Evolutionary conservation across 1,140 invertebrate species (phyloP), one percentile per base, ranked within the genome.

Genomic region (Anastrepha obliqua): DNA sequence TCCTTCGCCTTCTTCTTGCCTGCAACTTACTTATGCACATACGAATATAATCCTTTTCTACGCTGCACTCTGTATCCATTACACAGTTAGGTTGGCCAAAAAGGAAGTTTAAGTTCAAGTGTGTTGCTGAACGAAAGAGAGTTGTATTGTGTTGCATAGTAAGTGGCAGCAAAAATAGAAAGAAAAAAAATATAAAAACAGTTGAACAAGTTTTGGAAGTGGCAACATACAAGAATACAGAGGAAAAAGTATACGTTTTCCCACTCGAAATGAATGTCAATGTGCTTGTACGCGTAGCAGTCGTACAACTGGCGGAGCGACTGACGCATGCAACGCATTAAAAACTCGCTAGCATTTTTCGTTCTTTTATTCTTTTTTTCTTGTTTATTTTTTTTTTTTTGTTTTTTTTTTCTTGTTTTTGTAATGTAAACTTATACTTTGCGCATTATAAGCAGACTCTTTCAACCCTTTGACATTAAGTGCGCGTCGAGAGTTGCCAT

Each of bases 401-500:
- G 11, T 39, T 67, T 42, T 67, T 51, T 47, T 55, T 55, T 55
- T 55, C 11, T 55, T 62, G 60, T 62, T 7, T 29, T 81, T 81
- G 5, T 0, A 9, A 29, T 29, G 29, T 29, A 29, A 6, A 8
- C 3, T 55, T 29, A 17, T 55, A 81, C 47, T 29, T 55, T 0
- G 0, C 15, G 7, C 8, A 88, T 89, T 90, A 89, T 91, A 88
- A 91, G 90, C 85, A 88, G 86, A 64, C 55, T 20, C 9, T 88
- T 70, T 55, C 44, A 58, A 59, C n/a, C 60, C 58, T 55, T 55
- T 55, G 86, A 87, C 58, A 86, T 47, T 64, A 91, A 91, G 51
- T 91, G 91, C 88, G 90, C 90, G 88, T 20, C 74, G 60, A 86
- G 70, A 47, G 88, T 85, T 87, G 88, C 88, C 88, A 90, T 89